Evolutionary conservation across 2,113 vertebrate genomes (phyloP).

Genomic region (Ciconia boyciana): DNA sequence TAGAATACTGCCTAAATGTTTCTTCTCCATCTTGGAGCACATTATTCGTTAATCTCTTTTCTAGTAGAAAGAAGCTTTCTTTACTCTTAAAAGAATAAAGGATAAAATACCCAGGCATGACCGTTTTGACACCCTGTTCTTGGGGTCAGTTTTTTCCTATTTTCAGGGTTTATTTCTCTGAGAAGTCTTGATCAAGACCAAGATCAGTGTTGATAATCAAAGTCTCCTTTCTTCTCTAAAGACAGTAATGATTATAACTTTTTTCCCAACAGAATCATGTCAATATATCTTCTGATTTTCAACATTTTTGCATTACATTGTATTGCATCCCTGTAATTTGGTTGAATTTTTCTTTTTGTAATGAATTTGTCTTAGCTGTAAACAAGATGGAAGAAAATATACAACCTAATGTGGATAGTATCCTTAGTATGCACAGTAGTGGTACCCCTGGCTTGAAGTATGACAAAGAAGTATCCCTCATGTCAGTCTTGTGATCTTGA

Average conservation of each 20-base stretch:
- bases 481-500: neutral
- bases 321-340: neutral
- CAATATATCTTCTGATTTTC: neutral
- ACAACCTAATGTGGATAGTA: neutral
- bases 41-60: neutral
- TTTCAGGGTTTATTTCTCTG: neutral
- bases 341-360: neutral
- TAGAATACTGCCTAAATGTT: neutral
- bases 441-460: neutral
- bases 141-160: neutral
- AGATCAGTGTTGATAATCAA: neutral
- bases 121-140: neutral
- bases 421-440: neutral
- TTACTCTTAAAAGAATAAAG: neutral
- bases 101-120: neutral
- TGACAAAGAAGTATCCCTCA: neutral
- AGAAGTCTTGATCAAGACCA: neutral
- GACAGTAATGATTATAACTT: neutral
- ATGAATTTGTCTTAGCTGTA: neutral
- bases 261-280: neutral
- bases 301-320: neutral
- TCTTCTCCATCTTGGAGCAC: neutral
- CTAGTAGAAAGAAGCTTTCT: neutral
- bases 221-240: neutral
- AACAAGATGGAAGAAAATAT: neutral